Evolutionary conservation across 2,888 invertebrate genomes (phyloP).

Genomic region (Papilio gigon): DNA sequence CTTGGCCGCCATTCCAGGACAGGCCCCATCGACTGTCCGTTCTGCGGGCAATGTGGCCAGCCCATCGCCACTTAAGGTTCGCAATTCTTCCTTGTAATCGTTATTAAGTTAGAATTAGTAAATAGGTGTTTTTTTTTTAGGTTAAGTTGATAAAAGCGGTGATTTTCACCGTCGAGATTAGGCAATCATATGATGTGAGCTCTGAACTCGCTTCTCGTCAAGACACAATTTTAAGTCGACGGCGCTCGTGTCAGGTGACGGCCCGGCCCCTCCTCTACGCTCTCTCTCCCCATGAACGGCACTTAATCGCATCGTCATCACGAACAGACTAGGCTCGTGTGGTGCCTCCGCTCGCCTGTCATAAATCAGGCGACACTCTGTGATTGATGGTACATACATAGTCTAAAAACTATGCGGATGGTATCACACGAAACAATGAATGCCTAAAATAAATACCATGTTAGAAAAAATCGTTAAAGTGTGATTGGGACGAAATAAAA

Average conservation of each 20-base stretch:
- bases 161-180: conserved; percentile 49
- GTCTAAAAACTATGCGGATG: conserved; percentile 7
- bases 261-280: conserved; percentile 44
- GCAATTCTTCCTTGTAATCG: too few species aligned
- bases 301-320: conserved; percentile 75
- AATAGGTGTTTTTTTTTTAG: too few species aligned
- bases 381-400: conserved; percentile 19
- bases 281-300: conserved; percentile 50
- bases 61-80: too few species aligned
- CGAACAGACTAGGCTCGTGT: conserved; percentile 69
- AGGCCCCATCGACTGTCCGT: too few species aligned
- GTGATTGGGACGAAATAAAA: neutral
- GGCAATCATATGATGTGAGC: conserved; percentile 56
- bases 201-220: conserved; percentile 56
- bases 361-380: conserved; percentile 71
- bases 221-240: conserved; percentile 53
- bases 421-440: conserved; percentile 31
- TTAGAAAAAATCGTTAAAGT: neutral
- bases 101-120: too few species aligned
- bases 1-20: too few species aligned
- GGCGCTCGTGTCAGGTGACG: conserved; percentile 60
- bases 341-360: conserved; percentile 67
- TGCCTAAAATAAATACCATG: conserved; percentile 4
- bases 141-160: too few species aligned
- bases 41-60: too few species aligned